phyloP scores from a whole-genome alignment of 2,113 vertebrate genomes.

The western clawed frog (Xenopus tropicalis) region DNA sequence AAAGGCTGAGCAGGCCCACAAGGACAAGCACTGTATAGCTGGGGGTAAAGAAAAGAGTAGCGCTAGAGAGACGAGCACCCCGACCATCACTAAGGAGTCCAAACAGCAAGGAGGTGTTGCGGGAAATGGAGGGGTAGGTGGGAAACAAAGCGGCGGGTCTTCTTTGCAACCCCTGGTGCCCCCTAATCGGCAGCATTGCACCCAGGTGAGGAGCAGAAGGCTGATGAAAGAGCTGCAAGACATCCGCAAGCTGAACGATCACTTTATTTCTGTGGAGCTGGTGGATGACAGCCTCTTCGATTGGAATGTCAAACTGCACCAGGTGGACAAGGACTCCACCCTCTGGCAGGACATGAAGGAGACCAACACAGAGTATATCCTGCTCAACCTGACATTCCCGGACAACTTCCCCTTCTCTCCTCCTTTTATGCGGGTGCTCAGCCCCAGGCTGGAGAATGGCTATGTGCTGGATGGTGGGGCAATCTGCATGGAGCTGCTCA shows the following conservation, averaged over 20 bases:
- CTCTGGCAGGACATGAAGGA: slow-evolving; percentile 99
- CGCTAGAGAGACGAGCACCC: slow-evolving; percentile 43
- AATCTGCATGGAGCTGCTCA: slow-evolving; percentile 99
- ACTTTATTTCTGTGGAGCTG: slow-evolving; percentile 97
- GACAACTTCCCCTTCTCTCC: slow-evolving; percentile 98
- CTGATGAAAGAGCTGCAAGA: slow-evolving; percentile 99
- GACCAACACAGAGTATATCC: slow-evolving; percentile 95
- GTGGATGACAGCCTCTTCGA: slow-evolving; percentile 98
- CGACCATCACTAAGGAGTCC: slow-evolving; percentile 60
- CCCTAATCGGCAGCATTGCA: slow-evolving; percentile 79
- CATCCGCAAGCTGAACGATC: slow-evolving; percentile 92
- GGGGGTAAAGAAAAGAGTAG: slow-evolving; percentile 69
- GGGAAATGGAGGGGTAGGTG: slow-evolving; percentile 24
- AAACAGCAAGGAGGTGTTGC: slow-evolving; percentile 54
- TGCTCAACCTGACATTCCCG: slow-evolving; percentile 97
- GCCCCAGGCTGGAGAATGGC: slow-evolving; percentile 95
- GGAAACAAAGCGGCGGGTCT: slow-evolving; percentile 58
- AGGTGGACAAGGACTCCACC: slow-evolving; percentile 98
- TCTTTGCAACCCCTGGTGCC: slow-evolving; percentile 72
- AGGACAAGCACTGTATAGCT: slow-evolving; percentile 64
- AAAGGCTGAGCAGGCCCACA: slow-evolving; percentile 71
- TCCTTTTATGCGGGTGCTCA: slow-evolving; percentile 97
- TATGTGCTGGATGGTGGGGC: slow-evolving; percentile 97
- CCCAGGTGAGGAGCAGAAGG: slow-evolving; percentile 91
- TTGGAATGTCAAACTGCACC: slow-evolving; percentile 99